Percentiles rank a stretch among this genome's conserved stretches.
Conservation (phyloP, 2,797 vertebrate species). For the Darevskia mixta region DNA sequence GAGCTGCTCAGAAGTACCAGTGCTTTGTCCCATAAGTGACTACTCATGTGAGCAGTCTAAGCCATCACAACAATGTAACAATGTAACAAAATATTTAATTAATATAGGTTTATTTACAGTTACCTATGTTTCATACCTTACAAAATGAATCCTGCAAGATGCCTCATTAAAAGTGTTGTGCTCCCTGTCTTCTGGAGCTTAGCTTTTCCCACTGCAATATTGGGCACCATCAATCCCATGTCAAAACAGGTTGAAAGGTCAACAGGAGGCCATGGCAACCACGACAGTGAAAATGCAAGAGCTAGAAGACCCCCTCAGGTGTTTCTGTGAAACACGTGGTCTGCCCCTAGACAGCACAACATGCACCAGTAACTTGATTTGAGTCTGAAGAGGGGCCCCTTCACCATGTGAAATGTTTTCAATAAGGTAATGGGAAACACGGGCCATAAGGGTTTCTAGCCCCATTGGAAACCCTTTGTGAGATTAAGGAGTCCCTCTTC, state of each 20-base stretch:
- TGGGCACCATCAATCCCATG: not conserved
- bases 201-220: not conserved
- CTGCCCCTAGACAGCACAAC: not conserved
- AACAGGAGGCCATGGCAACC: not conserved
- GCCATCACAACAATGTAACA: not conserved
- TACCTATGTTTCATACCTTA: not conserved
- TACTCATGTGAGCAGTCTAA: not conserved
- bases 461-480: not conserved
- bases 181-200: not conserved
- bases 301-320: not conserved
- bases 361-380: not conserved
- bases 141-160: not conserved
- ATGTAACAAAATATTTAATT: not conserved
- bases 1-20: not conserved
- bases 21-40: slow-evolving; percentile 1
- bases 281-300: accelerated
- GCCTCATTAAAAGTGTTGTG: not conserved
- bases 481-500: not conserved
- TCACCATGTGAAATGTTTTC: not conserved
- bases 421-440: not conserved
- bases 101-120: accelerated
- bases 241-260: not conserved
- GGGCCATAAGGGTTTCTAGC: not conserved
- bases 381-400: not conserved
- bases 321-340: not conserved